These are phyloP conservation scores for Halcyon chelicuti DNA, from an alignment of 2,797 vertebrate species.

Conservation along the genomic window DNA sequence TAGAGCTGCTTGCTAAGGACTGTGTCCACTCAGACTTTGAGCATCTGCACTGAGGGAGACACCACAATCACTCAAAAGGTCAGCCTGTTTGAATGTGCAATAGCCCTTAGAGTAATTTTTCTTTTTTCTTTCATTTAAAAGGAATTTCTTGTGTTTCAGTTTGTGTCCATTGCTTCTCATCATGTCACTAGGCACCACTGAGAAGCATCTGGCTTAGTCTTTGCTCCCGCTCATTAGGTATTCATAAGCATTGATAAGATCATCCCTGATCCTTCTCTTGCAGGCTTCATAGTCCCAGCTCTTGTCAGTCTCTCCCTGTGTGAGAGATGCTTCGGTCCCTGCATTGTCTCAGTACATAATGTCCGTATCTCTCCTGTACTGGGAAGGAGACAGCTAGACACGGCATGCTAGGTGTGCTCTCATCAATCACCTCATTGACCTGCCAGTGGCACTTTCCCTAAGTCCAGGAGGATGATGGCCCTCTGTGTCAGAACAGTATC, in stretches of 20 bases:
- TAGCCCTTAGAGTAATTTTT: too few relatives aligned
- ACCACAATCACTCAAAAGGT: background rate
- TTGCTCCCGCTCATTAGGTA: background rate
- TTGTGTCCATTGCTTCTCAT: background rate
- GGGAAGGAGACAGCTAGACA: background rate
- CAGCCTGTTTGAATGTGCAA: background rate
- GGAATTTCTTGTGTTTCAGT: background rate
- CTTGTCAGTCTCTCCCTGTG: too few relatives aligned
- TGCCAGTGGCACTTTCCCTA: background rate
- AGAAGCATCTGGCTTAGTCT: too few relatives aligned
- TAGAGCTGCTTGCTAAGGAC: background rate
- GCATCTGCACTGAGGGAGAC: background rate
- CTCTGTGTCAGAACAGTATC: background rate
- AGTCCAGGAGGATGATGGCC: background rate
- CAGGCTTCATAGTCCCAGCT: rapidly evolving
- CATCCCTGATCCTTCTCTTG: too few relatives aligned
- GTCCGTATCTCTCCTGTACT: too few relatives aligned
- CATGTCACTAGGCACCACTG: background rate
- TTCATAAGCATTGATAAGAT: background rate
- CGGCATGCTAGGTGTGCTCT: background rate
- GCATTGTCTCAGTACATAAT: too few relatives aligned
- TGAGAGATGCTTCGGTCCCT: too few relatives aligned
- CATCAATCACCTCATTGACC: background rate
- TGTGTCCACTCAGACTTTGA: background rate
- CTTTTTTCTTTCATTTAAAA: background rate